phyloP scores from a whole-genome alignment of 35 echinoderm and acorn worm species.

The Anneissia japonica region DNA sequence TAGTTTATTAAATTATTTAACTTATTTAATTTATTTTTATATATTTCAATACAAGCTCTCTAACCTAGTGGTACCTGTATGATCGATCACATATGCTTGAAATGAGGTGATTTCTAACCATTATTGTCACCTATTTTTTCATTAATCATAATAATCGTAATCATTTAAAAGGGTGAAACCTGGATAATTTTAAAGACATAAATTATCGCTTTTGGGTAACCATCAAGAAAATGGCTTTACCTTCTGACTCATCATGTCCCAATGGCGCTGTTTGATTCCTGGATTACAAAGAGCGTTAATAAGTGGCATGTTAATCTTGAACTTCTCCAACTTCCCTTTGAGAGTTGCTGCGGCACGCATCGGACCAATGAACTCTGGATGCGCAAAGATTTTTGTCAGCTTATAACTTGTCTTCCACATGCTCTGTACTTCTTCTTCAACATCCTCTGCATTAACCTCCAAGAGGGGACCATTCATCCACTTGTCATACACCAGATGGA shows the following conservation, averaged over 20 bases:
- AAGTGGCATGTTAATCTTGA: slow-evolving; percentile 99
- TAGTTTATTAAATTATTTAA: too few relatives aligned
- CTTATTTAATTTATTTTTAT: too few relatives aligned
- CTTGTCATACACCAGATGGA: slow-evolving; percentile 73
- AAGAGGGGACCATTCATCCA: slow-evolving; percentile 98
- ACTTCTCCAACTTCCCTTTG: slow-evolving; percentile 98
- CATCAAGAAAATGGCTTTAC: slow-evolving; percentile 16
- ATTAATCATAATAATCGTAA: too few relatives aligned
- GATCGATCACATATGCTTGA: too few relatives aligned
- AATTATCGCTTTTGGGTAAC: too few relatives aligned
- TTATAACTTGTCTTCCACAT: slow-evolving; percentile 98
- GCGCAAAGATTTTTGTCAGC: slow-evolving; percentile 86
- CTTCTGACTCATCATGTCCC: slow-evolving; percentile 99
- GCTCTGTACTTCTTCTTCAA: slow-evolving; percentile 96
- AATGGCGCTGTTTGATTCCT: slow-evolving; percentile 93
- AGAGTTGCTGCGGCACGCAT: slow-evolving; percentile 94
- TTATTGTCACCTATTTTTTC: too few relatives aligned
- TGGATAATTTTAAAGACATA: too few relatives aligned
- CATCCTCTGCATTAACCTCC: slow-evolving; percentile 87
- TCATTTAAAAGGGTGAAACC: too few relatives aligned
- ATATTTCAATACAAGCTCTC: too few relatives aligned
- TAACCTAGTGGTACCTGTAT: too few relatives aligned
- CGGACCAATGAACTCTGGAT: slow-evolving; percentile 87
- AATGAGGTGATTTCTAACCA: too few relatives aligned
- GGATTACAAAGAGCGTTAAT: slow-evolving; percentile 91